Percentiles rank a stretch among this genome's conserved stretches.
Conservation (phyloP, 2,113 vertebrate species). For the Ibidorhyncha struthersii region DNA sequence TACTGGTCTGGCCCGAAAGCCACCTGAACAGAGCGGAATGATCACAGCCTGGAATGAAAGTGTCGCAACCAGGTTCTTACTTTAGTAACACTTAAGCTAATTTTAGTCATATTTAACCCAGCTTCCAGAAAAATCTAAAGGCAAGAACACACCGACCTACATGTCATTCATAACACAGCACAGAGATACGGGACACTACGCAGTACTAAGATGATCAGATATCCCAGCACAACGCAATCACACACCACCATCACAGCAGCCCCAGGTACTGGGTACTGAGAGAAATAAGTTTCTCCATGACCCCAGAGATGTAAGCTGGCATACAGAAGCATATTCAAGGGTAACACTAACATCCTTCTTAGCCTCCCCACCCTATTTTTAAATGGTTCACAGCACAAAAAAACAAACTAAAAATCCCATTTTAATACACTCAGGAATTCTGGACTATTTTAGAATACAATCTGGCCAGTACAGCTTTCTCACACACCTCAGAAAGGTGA, state of each 20-base stretch:
- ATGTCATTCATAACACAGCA: not conserved
- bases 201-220: not conserved
- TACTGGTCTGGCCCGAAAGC: not conserved
- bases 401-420: not conserved
- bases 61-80: not conserved
- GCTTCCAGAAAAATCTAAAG: not conserved
- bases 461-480: not conserved
- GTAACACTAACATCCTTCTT: not conserved
- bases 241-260: not conserved
- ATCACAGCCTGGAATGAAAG: not conserved
- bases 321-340: not conserved
- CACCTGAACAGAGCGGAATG: not conserved
- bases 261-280: not conserved
- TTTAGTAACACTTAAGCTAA: not conserved
- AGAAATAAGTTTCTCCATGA: not conserved
- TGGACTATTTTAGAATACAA: not conserved
- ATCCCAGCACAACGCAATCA: not conserved
- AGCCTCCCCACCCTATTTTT: not conserved
- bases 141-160: not conserved
- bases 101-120: not conserved
- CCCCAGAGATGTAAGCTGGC: not conserved
- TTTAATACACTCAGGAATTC: not conserved
- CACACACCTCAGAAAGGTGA: not conserved
- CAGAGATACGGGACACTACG: not conserved
- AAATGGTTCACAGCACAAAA: not conserved